These are phyloP conservation scores for Elysia crispata DNA, from an alignment of 2,888 invertebrate species.

Conservation along the genomic window DNA sequence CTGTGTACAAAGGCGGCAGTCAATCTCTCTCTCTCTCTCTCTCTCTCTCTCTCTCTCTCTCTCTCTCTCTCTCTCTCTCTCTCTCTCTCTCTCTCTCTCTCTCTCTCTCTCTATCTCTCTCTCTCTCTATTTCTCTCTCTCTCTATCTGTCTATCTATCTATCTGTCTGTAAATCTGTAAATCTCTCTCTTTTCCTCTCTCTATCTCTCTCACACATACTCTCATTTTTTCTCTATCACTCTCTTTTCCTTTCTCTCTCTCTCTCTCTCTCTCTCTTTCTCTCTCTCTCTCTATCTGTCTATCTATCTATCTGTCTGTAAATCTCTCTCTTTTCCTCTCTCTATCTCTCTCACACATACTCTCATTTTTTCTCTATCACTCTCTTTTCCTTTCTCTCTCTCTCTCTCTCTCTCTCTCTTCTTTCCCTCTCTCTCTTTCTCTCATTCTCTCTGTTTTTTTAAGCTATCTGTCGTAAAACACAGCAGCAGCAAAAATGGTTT, in stretches of 20 bases:
- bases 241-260: constrained; percentile 13
- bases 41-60: constrained; percentile 26
- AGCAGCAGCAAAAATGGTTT: too few species aligned
- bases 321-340: neutral
- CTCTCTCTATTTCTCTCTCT: neutral
- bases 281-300: constrained; percentile 14
- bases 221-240: neutral
- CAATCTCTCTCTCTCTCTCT: constrained; percentile 34
- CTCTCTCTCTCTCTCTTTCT: constrained; percentile 18
- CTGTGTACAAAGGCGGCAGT: neutral
- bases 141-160: constrained; percentile 19
- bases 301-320: constrained; percentile 12
- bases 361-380: too few species aligned
- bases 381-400: constrained; percentile 17
- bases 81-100: constrained; percentile 30
- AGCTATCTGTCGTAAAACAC: too few species aligned
- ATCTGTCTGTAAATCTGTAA: constrained; percentile 14
- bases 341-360: too few species aligned
- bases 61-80: constrained; percentile 27
- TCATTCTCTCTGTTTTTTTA: too few species aligned
- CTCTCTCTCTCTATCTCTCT: constrained; percentile 11
- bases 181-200: neutral
- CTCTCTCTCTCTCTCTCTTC: constrained; percentile 28
- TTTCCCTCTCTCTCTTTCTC: too few species aligned
- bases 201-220: neutral